Percentiles rank a stretch among this genome's conserved stretches.
phyloP scores from a whole-genome alignment of 2,797 vertebrate species.

The Sciaenops ocellatus region DNA sequence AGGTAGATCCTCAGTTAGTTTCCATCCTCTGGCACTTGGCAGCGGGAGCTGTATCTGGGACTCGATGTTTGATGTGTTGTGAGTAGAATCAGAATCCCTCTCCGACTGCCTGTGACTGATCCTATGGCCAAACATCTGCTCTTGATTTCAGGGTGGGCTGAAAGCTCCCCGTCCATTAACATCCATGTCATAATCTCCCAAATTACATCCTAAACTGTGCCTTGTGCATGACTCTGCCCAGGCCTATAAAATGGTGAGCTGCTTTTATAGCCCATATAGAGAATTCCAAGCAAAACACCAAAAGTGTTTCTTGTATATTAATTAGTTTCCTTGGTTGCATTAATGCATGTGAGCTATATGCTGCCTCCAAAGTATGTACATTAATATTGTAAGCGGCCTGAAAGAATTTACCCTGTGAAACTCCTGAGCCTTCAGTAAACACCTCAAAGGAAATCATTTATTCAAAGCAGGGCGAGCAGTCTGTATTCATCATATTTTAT shows the following conservation, averaged over 20 bases:
- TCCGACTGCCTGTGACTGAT: constrained; percentile 60
- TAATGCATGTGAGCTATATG: constrained; percentile 9
- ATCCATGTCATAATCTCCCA: constrained; percentile 78
- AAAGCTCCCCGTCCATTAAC: constrained; percentile 78
- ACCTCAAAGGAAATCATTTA: constrained; percentile 55
- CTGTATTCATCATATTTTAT: constrained; percentile 51
- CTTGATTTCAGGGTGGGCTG: constrained; percentile 77
- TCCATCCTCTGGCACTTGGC: constrained; percentile 65
- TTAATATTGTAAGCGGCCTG: constrained; percentile 36
- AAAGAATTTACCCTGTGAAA: constrained; percentile 29
- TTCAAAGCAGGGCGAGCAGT: constrained; percentile 51
- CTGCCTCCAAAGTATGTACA: constrained; percentile 9
- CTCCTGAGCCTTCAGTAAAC: constrained; percentile 31
- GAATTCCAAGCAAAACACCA: constrained; percentile 32
- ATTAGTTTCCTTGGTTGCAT: constrained; percentile 21
- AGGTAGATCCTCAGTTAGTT: constrained; percentile 65
- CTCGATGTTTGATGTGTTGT: constrained; percentile 68
- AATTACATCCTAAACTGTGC: constrained; percentile 70
- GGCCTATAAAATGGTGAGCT: constrained; percentile 45
- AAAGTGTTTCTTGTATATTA: constrained; percentile 42
- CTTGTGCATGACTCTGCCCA: constrained; percentile 46
- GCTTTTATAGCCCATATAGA: constrained; percentile 48
- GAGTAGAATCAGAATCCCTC: constrained; percentile 59
- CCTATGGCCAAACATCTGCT: constrained; percentile 82
- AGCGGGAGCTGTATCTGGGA: constrained; percentile 40